Evolutionary conservation across 1,140 invertebrate genomes (phyloP), one percentile per base, ranked within the genome.

Genomic region (Dendroctonus ponderosae): DNA sequence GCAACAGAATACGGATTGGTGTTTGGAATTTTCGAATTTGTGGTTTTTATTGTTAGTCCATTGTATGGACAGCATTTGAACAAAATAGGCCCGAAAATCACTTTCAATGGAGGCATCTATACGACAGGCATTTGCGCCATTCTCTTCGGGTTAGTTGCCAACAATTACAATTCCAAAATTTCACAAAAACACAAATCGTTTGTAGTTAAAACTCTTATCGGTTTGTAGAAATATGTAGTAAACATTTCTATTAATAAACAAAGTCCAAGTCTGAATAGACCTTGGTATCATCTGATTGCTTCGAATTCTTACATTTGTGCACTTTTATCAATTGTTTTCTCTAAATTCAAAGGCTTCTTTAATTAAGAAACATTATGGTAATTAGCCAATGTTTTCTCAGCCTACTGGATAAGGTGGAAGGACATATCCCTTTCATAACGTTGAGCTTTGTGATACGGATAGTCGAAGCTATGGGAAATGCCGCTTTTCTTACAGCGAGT

Each of bases 11-110:
- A 94, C 82, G 94, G 95, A 3, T 81, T 97, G 49, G 93, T 97
- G 0, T 97, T 97, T 79, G 94, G 94, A 1, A 83, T 93, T 39
- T 97, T 96, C 80, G 93, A 97, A 77, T 80, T 97, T n/a, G 87
- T 92, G 0, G 94, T 96, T 37, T 95, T 96, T 76, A 74, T 95
- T 7, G 85, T 93, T 44, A 93, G 92, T 71, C 94, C 94, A 0
- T 70, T 97, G 11, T 95, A 94, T 79, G 94, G 94, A 54, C 88
- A 91, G 74, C 87, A 92, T 79, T 81, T 96, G 54, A 89, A 91
- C 70, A 83, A 80, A 69, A 86, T 96, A 56, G 93, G 93, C 2
- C 90, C 93, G 0, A 95, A 95, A 75, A 77, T 90, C 9, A 81
- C 96, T 56, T 95, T 95, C 80, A 91, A 93, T 75, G 85, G 86